phyloP scores from a whole-genome alignment of 2,888 invertebrate species.

The Dendrolimus pini region DNA sequence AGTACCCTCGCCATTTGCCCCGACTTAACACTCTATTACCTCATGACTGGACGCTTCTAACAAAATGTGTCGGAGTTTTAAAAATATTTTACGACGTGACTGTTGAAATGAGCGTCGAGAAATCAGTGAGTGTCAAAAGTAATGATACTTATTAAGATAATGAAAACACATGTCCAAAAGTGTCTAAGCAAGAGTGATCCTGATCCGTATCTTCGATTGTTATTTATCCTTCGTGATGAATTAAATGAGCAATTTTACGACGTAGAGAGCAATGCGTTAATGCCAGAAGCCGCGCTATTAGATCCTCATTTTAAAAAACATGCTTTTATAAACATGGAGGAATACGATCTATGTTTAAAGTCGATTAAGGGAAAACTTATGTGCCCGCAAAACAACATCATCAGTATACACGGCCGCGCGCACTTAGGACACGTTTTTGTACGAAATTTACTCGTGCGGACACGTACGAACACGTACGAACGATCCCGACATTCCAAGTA shows the following conservation, averaged over 20 bases:
- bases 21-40: slow-evolving; percentile 5
- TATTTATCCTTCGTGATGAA: slow-evolving; percentile 5
- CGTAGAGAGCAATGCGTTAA: slow-evolving; percentile 6
- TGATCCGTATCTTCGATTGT: slow-evolving; percentile 1
- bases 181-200: slow-evolving; percentile 1
- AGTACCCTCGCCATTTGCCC: slow-evolving; percentile 8
- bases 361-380: slow-evolving; percentile 8
- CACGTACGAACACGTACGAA: no score
- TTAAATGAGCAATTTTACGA: slow-evolving; percentile 10
- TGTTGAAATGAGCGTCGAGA: slow-evolving; percentile 11
- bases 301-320: slow-evolving; percentile 17
- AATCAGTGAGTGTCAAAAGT: slow-evolving; percentile 10
- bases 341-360: slow-evolving; percentile 8
- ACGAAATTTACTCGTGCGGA: no score
- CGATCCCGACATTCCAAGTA: no score
- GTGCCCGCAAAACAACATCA: slow-evolving; percentile 2
- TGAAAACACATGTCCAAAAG: slow-evolving; percentile 4
- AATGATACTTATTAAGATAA: slow-evolving; percentile 6
- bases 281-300: slow-evolving; percentile 10
- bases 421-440: no score
- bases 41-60: slow-evolving; percentile 9
- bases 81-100: slow-evolving; percentile 13
- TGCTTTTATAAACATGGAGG: slow-evolving; percentile 9
- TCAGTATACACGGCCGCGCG: no score
- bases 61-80: slow-evolving; percentile 7